Conservation (phyloP, 2,113 vertebrate species). For the Osmerus eperlanus region DNA sequence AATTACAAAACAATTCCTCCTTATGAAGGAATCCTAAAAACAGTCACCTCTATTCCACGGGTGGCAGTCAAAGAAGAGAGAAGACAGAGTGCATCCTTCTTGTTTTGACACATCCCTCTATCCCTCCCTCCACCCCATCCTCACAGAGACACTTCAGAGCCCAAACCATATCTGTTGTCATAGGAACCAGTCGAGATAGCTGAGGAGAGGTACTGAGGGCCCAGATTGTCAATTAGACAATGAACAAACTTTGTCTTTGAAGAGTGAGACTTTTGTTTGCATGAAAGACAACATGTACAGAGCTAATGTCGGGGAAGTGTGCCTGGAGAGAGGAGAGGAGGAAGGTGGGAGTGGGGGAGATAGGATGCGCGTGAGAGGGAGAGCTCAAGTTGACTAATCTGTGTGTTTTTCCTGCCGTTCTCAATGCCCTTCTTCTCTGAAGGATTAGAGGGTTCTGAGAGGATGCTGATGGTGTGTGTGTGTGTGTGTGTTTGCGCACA, state of each 20-base stretch:
- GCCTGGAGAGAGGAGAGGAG: slow-evolving; percentile 24
- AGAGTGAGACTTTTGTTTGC: slow-evolving; percentile 48
- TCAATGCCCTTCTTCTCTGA: slow-evolving; percentile 28
- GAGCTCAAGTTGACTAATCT: slow-evolving; percentile 34
- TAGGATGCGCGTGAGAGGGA: slow-evolving; percentile 22
- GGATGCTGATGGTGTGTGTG: slow-evolving; percentile 8
- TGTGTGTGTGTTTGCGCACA: slow-evolving; percentile 5
- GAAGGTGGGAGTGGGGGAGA: slow-evolving; percentile 15
- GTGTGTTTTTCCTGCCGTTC: slow-evolving; percentile 3
- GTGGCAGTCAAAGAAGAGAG: slow-evolving; percentile 18
- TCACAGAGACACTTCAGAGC: no score
- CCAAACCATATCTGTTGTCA: slow-evolving; percentile 41
- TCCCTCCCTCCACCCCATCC: no score
- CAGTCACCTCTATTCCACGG: background rate
- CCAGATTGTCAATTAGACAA: slow-evolving; percentile 56
- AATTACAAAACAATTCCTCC: no score
- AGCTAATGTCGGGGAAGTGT: slow-evolving; percentile 28
- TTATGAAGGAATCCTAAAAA: no score
- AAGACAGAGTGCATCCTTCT: background rate
- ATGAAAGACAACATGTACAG: slow-evolving; percentile 23
- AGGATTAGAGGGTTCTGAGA: slow-evolving; percentile 36
- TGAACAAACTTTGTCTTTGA: slow-evolving; percentile 56
- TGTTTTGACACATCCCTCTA: no score
- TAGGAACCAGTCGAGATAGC: slow-evolving; percentile 39
- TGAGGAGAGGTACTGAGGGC: slow-evolving; percentile 13